Conservation (phyloP, 2,888 invertebrate genomes). For the Rhaphigaster nebulosa region DNA sequence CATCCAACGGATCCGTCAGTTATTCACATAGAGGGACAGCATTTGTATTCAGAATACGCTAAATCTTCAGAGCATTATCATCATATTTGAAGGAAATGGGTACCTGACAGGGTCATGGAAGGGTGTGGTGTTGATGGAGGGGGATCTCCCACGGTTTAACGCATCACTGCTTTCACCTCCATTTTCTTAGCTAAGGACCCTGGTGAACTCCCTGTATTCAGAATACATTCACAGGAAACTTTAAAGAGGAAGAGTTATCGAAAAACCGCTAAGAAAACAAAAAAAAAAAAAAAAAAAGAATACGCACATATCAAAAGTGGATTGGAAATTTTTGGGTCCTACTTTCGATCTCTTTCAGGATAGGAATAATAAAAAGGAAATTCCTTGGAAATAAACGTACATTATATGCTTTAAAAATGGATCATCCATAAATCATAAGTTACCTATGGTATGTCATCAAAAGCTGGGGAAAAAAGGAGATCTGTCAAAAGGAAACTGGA, state of each 20-base stretch:
- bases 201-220: not conserved
- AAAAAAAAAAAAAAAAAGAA: not conserved
- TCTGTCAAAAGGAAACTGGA: too few relatives aligned
- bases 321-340: not conserved
- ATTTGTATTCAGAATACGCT: not conserved
- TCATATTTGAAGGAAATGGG: not conserved
- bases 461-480: too few relatives aligned
- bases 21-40: not conserved
- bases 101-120: not conserved
- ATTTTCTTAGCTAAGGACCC: constrained; percentile 7
- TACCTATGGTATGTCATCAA: too few relatives aligned
- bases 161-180: constrained; percentile 45
- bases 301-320: not conserved
- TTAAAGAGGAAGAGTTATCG: not conserved
- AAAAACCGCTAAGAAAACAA: not conserved
- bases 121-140: constrained; percentile 23
- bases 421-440: too few relatives aligned
- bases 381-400: too few relatives aligned
- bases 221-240: not conserved
- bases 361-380: not conserved
- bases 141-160: constrained; percentile 13
- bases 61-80: not conserved
- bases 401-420: too few relatives aligned
- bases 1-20: not conserved
- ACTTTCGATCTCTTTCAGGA: not conserved